Evolutionary conservation across 2,113 vertebrate species (phyloP), one percentile per base, ranked within the genome.

Genomic region (Brachypteracias leptosomus): DNA sequence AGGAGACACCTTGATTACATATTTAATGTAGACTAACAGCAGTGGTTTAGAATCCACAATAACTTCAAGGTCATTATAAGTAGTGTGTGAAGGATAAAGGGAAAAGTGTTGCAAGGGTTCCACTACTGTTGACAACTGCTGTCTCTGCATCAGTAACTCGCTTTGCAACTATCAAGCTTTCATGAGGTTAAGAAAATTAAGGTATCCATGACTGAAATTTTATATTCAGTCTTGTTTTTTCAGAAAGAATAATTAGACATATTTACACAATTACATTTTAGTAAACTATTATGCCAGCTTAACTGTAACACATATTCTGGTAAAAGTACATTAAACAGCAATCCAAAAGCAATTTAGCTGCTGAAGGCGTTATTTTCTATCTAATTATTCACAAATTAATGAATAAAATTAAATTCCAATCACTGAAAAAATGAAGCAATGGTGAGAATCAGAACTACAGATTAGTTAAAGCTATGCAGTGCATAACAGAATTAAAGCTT

Each of bases 301-400:
- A 94, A 97, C 84, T 89, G 73, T 95, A 96, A 94, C 82, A 94
- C 46, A 83, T 89, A 96, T 96, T 97, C 96, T 93, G 63, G 76
- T 91, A 96, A 91, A 98, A 96, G 87, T 96, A 96, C 59, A 97
- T 97, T 97, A 97, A 98, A 90, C 93, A 87, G 89, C 91, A 97
- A 98, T 97, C 88, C 89, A 95, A 94, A 98, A 97, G 95, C 91
- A 97, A 97, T 98, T 98, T 92, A 97, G 82, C 95, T 94, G 70
- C 95, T 81, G 96, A 97, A 94, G 66, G 84, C 92, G 95, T 97
- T 98, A 97, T 98, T 98, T 97, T 97, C 93, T 94, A 97, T 96
- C 94, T 98, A 98, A 98, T 98, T 98, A 98, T 98, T 98, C 97
- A 93, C 94, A 98, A 98, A 98, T 98, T 98, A 98, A 98, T 98